Evolutionary conservation across 2,797 vertebrate species (phyloP).

Genomic region (Linurgus olivaceus): DNA sequence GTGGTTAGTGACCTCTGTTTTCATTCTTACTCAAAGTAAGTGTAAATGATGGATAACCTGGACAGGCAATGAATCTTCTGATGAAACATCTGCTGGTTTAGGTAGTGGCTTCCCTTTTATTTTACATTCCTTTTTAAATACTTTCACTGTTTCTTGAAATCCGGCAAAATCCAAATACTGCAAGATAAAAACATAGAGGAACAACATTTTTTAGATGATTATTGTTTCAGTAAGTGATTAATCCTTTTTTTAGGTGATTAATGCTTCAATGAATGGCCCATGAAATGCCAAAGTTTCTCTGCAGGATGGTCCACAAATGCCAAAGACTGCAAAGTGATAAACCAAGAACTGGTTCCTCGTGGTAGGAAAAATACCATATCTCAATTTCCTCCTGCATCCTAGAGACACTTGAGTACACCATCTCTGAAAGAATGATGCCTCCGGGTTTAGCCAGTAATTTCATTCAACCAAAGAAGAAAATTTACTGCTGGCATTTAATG

Average conservation of each 20-base stretch:
- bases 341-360: not conserved
- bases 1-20: not conserved
- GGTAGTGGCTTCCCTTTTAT: constrained; percentile 86
- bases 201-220: not conserved
- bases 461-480: not conserved
- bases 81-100: constrained; percentile 71
- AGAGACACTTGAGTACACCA: not conserved
- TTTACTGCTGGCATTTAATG: not conserved
- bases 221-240: not conserved
- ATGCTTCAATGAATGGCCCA: not conserved
- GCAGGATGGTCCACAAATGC: not conserved
- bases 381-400: not conserved
- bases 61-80: constrained; percentile 75
- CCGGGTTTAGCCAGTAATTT: not conserved
- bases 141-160: constrained; percentile 87
- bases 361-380: not conserved
- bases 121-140: constrained; percentile 91
- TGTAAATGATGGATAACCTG: constrained; percentile 78
- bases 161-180: constrained; percentile 91
- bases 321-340: not conserved
- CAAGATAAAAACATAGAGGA: not conserved
- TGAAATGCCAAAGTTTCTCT: not conserved
- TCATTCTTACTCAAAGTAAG: not conserved
- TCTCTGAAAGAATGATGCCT: not conserved
- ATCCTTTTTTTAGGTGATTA: not conserved